These are phyloP conservation scores for Cyanoramphus novaezelandiae DNA, from an alignment of 2,113 vertebrate genomes.

Conservation along the genomic window DNA sequence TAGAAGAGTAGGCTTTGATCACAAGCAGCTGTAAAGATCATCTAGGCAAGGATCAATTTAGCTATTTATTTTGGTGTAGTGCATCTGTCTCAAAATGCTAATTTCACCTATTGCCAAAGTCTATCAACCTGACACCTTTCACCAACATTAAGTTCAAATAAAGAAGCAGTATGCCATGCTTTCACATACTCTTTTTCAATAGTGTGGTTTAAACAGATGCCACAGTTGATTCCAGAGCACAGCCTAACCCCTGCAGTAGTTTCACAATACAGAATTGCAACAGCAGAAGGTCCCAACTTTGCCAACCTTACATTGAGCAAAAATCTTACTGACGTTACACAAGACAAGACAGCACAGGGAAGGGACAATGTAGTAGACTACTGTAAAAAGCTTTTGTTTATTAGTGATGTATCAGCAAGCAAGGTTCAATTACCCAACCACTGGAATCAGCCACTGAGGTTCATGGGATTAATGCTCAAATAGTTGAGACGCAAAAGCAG, in stretches of 20 bases:
- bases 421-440: not conserved
- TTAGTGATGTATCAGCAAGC: not conserved
- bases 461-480: not conserved
- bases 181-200: accelerated
- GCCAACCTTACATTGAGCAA: not conserved
- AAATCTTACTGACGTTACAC: not conserved
- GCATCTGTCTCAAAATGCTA: not conserved
- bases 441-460: not conserved
- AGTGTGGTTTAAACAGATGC: not conserved
- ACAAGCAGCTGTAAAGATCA: not conserved
- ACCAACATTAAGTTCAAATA: not conserved
- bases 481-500: not conserved
- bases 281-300: not conserved
- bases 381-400: not conserved
- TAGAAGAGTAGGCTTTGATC: not conserved
- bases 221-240: not conserved
- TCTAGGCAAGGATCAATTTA: not conserved
- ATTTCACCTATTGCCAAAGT: not conserved
- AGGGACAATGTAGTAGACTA: not conserved
- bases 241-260: not conserved
- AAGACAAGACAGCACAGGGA: not conserved
- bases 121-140: not conserved
- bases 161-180: not conserved
- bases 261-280: conserved; percentile 16
- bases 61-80: not conserved